Conservation (phyloP, 2,113 vertebrate genomes). For the Todiramphus saurophagus region DNA sequence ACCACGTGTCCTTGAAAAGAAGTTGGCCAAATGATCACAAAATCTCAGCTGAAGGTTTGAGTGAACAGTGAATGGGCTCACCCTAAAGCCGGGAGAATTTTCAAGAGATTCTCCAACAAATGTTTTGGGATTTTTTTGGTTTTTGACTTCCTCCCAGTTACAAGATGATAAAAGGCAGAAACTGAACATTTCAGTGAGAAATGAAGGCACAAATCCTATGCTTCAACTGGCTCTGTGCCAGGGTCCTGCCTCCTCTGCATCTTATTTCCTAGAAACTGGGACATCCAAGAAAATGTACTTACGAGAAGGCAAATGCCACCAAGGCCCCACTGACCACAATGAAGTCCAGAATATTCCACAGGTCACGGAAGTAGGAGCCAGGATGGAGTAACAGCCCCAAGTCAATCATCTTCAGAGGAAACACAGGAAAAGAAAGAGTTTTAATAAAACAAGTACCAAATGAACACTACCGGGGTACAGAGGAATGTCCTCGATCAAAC, state of each 20-base stretch:
- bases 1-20: background rate
- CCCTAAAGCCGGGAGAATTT: background rate
- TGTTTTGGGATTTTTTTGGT: no score
- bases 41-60: background rate
- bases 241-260: background rate
- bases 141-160: background rate
- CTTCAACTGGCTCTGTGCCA: background rate
- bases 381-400: constrained; percentile 80
- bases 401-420: constrained; percentile 78
- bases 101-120: background rate
- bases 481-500: background rate
- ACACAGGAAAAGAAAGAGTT: background rate
- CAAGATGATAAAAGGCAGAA: background rate
- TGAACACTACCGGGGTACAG: background rate
- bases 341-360: constrained; percentile 98
- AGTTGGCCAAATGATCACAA: background rate
- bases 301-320: constrained; percentile 98
- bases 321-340: constrained; percentile 98
- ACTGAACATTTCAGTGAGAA: background rate
- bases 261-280: background rate
- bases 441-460: background rate
- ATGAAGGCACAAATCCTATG: background rate
- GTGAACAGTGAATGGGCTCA: background rate
- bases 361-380: constrained; percentile 83
- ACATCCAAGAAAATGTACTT: constrained; percentile 74